Evolutionary conservation across 2,797 vertebrate species (phyloP), one percentile per base, ranked within the genome.

Genomic region (Sebastes trivittatus): DNA sequence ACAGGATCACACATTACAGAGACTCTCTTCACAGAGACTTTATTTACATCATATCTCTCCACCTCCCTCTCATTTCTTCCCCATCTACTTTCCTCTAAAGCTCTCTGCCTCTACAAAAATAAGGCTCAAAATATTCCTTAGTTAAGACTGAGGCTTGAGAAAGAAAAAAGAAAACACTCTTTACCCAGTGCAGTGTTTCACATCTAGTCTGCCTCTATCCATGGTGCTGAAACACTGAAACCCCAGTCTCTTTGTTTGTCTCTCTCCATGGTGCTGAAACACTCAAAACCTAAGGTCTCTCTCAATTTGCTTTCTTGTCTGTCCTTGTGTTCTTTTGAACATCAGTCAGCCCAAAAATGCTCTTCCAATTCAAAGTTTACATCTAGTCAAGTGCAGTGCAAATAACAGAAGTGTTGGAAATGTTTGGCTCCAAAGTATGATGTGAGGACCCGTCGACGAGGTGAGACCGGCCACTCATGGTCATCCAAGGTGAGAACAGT

Each of bases 1-100:
- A 88, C 80, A 75, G 77, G 82, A 89, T 92, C 86, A 86, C 83
- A 85, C 76, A 87, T 89, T 92, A 88, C 79, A 86, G 75, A 84
- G 74, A 81, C 69, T 77, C 78, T 81, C 88, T 86, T 90, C 89
- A 90, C 89, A 91, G 86, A 91, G 83, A 88, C 85, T 91, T 88
- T 92, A 90, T 94, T 92, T 90, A 93, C 89, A 89, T 93, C 87
- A 83, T 82, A 42, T 64, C 72, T 58, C 63, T 5, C 49, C 49
- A 46, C 29, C 58, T 49, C 69, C 49, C 38, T 69, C 77, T 67
- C 63, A 49, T 78, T 78, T 54, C 70, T 60, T 86, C 78, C 73
- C 60, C 32, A 77, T 75, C 78, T 90, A 68, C 55, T 75, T 87
- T 79, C 54, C 66, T 84, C 84, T 59, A 82, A 91, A 91, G 81